phyloP scores from a whole-genome alignment of 1,140 invertebrate species.

The Neodiprion lecontei region DNA sequence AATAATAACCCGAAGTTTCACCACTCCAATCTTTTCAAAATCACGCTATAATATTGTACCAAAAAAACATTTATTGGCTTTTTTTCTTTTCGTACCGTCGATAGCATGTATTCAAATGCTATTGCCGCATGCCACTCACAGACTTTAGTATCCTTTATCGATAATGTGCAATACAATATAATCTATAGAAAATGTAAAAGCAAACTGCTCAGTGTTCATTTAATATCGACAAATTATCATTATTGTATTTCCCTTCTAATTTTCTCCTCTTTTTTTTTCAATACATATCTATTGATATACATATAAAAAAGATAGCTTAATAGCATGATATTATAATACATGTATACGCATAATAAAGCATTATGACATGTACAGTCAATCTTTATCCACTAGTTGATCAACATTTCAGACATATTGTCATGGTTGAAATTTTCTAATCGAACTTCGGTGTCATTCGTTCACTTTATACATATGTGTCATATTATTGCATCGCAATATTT shows the following conservation, averaged over 20 bases:
- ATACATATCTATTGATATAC: background rate
- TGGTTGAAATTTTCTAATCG: background rate
- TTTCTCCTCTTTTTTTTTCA: background rate
- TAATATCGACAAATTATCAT: background rate
- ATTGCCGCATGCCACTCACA: background rate
- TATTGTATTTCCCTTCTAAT: background rate
- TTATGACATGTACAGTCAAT: background rate
- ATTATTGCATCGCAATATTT: too few species aligned
- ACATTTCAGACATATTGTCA: constrained; percentile 1
- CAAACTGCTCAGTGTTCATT: background rate
- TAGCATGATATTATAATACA: too few species aligned
- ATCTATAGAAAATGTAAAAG: background rate
- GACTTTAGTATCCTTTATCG: background rate
- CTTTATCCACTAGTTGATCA: background rate
- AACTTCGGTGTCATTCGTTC: background rate
- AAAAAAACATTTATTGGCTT: too few species aligned
- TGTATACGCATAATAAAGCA: background rate
- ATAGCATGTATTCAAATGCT: too few species aligned
- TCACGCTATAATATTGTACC: background rate
- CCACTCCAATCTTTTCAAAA: background rate
- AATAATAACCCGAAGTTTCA: too few species aligned
- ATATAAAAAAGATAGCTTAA: too few species aligned
- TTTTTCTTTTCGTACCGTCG: too few species aligned
- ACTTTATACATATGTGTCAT: background rate
- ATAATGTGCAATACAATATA: background rate